A percentile compares a stretch with the other conserved stretches of the same genome.
Evolutionary conservation across 2,113 vertebrate species (phyloP).

Genomic region (Tachysurus fulvidraco): DNA sequence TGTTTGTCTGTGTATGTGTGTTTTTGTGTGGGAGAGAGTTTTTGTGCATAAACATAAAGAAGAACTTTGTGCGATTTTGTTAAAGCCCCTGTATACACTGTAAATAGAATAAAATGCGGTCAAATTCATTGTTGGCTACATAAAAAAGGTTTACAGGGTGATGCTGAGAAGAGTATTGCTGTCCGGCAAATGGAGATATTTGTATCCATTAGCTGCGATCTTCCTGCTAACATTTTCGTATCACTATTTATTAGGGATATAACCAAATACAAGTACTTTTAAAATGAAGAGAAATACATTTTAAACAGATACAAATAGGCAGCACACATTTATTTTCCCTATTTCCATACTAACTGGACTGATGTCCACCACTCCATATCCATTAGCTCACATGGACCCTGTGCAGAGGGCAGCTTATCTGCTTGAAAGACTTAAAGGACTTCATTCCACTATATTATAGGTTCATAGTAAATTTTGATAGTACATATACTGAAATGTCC

Average conservation of each 20-base stretch:
- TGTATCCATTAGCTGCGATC: not conserved
- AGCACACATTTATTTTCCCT: not conserved
- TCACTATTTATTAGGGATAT: not conserved
- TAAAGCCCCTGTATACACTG: not conserved
- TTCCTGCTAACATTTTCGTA: not conserved
- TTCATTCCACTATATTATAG: too few species aligned
- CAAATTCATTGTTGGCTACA: not conserved
- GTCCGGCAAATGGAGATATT: not conserved
- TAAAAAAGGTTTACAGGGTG: not conserved
- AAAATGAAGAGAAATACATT: not conserved
- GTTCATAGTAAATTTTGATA: not conserved
- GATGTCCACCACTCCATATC: not conserved
- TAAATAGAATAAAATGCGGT: not conserved
- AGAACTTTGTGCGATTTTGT: not conserved
- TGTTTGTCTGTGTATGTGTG: conserved; percentile 10
- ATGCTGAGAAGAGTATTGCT: not conserved
- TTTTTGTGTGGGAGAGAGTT: not conserved
- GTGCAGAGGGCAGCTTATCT: not conserved
- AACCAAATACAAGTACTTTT: not conserved
- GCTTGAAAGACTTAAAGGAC: too few species aligned
- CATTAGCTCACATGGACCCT: not conserved
- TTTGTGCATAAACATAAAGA: not conserved
- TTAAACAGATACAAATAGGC: not conserved
- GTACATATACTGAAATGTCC: not conserved
- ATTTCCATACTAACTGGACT: not conserved